These are phyloP conservation scores for Lordiphosa mommai DNA, from an alignment of 1,140 invertebrate genomes.

Conservation along the genomic window DNA sequence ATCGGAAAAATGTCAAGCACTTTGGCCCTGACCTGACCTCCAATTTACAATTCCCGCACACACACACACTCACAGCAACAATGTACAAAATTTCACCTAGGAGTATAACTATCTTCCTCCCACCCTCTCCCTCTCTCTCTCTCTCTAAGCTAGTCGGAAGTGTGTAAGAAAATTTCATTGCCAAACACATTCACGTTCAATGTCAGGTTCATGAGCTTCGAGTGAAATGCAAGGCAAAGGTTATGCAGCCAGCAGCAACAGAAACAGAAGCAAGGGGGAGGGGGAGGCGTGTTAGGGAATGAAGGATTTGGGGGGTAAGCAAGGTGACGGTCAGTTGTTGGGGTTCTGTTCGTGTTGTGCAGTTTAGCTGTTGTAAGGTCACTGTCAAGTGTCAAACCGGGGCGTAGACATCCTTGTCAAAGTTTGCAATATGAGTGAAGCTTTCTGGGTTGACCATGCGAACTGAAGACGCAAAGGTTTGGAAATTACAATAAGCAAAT, in stretches of 20 bases:
- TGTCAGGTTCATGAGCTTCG: slow-evolving; percentile 49
- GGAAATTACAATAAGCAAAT: too few species aligned
- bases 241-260: slow-evolving; percentile 6
- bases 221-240: slow-evolving; percentile 26
- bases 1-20: slow-evolving; percentile 42
- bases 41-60: slow-evolving; percentile 17
- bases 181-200: slow-evolving; percentile 47
- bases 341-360: not conserved
- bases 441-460: too few species aligned
- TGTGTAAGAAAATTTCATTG: slow-evolving; percentile 34
- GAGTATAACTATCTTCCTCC: not conserved
- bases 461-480: too few species aligned
- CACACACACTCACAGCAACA: slow-evolving; percentile 6
- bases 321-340: not conserved
- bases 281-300: not conserved
- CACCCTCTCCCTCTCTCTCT: not conserved
- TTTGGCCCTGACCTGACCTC: slow-evolving; percentile 52
- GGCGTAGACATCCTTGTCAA: slow-evolving; percentile 4
- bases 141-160: slow-evolving; percentile 6
- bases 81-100: slow-evolving; percentile 14
- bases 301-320: not conserved
- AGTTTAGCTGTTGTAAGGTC: slow-evolving; percentile 7
- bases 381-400: slow-evolving; percentile 13
- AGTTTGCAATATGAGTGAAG: too few species aligned
- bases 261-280: not conserved